Evolutionary conservation across 2,888 invertebrate species (phyloP), one percentile per base, ranked within the genome.

Genomic region (Synergus itoensis): DNA sequence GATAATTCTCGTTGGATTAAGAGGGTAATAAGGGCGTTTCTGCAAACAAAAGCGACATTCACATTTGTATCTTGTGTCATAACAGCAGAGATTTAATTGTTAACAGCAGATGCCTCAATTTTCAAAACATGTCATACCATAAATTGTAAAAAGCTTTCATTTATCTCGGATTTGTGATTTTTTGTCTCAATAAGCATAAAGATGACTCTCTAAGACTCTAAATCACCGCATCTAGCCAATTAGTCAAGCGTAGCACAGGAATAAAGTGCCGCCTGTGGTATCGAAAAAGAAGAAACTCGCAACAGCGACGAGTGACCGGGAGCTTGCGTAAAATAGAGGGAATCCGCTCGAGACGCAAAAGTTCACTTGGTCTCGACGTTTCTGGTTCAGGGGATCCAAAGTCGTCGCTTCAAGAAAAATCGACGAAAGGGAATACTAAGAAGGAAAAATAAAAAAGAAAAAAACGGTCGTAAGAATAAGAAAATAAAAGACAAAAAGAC

Each of bases 1-100:
- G 90, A 91, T 91, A 90, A 91, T 90, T 90, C 88, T 86, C 88
- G 87, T 88, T 88, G 86, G 85, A 87, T 85, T 87, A 85, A 87
- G 48, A 77, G 73, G 64, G 78, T 40, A 53, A 21, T 73, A n/a
- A 28, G 4, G 12, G 14, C 4, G 60, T 60, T 60, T 28, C 14
- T 21, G 4, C 11, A 28, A 28, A 60, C 21, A 9, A 18, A 60
- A 3, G 21, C n/a, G n/a, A 53, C 53, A 18, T 53, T n/a, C n/a
- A 9, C 3, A 53, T 53, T 53, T 36, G 5, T 36, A 7, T 7
- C 36, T 28, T 28, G 28, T 3, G 3, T 28, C 28, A 28, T 28
- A 28, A 28, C 28, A 28, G n/a, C n/a, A n/a, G n/a, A n/a, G n/a
- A n/a, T n/a, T n/a, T n/a, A n/a, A n/a, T n/a, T n/a, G n/a, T n/a